Conservation (phyloP, 30 jellyfish, hydroid and myxozoan genomes). For the Aurelia aurita region DNA sequence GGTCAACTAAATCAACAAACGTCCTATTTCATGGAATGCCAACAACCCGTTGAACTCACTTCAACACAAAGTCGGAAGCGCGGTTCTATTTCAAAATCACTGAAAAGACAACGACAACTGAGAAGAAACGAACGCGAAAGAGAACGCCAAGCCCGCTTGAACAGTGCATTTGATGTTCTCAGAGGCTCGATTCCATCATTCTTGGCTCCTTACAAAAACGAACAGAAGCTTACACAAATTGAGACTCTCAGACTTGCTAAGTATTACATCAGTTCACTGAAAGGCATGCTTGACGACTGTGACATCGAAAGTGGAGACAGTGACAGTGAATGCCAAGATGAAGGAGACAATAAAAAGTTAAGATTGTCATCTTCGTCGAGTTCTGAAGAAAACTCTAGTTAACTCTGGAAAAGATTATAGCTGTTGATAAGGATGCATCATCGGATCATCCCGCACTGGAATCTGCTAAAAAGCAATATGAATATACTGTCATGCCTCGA, state of each 20-base stretch:
- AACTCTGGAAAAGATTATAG: no score
- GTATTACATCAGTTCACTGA: constrained; percentile 86
- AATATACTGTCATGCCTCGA: no score
- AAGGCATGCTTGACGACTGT: constrained; percentile 85
- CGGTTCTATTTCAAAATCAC: constrained; percentile 42
- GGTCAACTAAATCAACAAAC: neutral
- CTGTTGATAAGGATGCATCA: no score
- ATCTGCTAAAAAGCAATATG: no score
- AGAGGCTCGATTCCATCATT: constrained; percentile 92
- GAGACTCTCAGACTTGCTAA: constrained; percentile 97
- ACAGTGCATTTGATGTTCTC: constrained; percentile 97
- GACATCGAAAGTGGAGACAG: constrained; percentile 48
- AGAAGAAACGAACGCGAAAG: constrained; percentile 98
- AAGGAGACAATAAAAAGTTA: neutral
- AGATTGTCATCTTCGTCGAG: constrained; percentile 51
- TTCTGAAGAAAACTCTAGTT: constrained; percentile 58
- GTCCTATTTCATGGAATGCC: constrained; percentile 3
- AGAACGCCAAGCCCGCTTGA: constrained; percentile 95
- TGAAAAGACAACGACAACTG: constrained; percentile 89
- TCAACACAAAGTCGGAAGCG: constrained; percentile 18
- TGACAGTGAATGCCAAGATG: constrained; percentile 11
- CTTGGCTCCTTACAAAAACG: constrained; percentile 95
- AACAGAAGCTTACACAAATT: constrained; percentile 96
- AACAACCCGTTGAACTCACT: constrained; percentile 28
- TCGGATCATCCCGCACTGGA: no score